Base-by-base conservation (phyloP, 2,797 vertebrate species). In the Ptychobarbus kaznakovi region DNA sequence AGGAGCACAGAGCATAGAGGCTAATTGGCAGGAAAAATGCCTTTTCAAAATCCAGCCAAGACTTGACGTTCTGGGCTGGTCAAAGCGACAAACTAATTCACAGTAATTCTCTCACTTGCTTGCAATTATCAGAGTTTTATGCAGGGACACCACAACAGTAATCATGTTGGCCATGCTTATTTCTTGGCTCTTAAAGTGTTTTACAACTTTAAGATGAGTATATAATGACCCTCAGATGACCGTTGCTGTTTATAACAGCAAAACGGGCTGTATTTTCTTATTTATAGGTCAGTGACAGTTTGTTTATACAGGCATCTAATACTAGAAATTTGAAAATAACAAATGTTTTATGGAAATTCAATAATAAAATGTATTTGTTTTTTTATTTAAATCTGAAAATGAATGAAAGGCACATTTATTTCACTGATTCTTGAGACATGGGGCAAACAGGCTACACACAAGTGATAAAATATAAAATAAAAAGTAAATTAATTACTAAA, bases 91-190 rank as follows among this genome's bases (percentile, higher is more conserved):
- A 83, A 65, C 66, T 80, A 72, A 87, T 88, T 93, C 91, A 93
- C 91, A 92, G 88, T 90, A 92, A 85, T 86, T 93, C 91, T 88
- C 81, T 75, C 70, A 73, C 80, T 88, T 90, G 61, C 82, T 89
- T 91, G 88, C 83, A 77, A 90, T 88, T 80, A 86, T 86, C 88
- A 90, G 90, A 92, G 88, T 91, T 90, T 65, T 91, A 90, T 89
- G 92, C 91, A 91, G 63, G 91, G 89, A 91, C 93, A 92, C 82
- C 65, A 90, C 91, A 90, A 87, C 89, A 92, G 92, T 93, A 93
- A 95, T 94, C 91, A 89, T 80, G 88, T 94, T 93, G 91, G 89
- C 87, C 90, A 87, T 91, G 90, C 91, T 86, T 92, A 91, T 75
- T 42, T 74, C 51, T 44, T 77, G 78, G 53, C 80, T 73, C 53